Conservation (phyloP, 2,888 invertebrate species). For the Ethmia dodecea region DNA sequence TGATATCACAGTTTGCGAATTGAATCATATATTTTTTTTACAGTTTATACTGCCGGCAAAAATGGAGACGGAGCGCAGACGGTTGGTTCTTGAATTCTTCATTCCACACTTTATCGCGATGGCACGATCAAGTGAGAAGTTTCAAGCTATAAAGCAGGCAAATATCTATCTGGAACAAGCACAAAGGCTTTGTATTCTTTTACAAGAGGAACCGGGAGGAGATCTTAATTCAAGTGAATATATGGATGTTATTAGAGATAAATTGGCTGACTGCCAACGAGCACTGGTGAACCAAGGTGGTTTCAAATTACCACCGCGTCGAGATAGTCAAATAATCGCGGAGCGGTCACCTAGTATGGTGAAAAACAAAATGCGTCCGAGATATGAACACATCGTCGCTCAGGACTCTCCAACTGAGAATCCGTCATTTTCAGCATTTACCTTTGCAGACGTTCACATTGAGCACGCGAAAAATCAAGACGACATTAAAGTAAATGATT, state of each 20-base stretch:
- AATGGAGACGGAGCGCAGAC: slow-evolving; percentile 78
- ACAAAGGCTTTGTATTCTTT: slow-evolving; percentile 79
- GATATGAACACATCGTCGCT: slow-evolving; percentile 45
- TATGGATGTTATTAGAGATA: slow-evolving; percentile 71
- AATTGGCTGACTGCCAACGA: slow-evolving; percentile 65
- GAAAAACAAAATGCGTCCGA: slow-evolving; percentile 44
- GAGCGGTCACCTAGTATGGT: slow-evolving; percentile 35
- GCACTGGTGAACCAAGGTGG: slow-evolving; percentile 58
- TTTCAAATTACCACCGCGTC: slow-evolving; percentile 59
- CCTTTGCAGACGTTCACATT: slow-evolving; percentile 57
- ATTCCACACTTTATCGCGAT: slow-evolving; percentile 84
- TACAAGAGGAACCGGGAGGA: slow-evolving; percentile 77
- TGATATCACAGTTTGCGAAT: too few species aligned
- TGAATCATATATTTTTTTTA: slow-evolving; percentile 1
- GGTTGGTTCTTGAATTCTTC: slow-evolving; percentile 83
- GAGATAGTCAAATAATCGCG: slow-evolving; percentile 41
- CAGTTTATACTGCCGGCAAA: slow-evolving; percentile 59
- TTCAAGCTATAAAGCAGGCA: slow-evolving; percentile 79
- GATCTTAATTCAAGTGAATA: slow-evolving; percentile 74
- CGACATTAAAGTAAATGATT: slow-evolving; percentile 25
- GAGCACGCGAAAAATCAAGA: slow-evolving; percentile 34
- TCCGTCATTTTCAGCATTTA: slow-evolving; percentile 41
- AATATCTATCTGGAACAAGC: slow-evolving; percentile 84
- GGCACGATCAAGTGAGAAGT: slow-evolving; percentile 80
- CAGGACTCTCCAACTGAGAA: slow-evolving; percentile 53